Conservation (phyloP, 1,140 invertebrate genomes). For the Dreissena polymorpha region DNA sequence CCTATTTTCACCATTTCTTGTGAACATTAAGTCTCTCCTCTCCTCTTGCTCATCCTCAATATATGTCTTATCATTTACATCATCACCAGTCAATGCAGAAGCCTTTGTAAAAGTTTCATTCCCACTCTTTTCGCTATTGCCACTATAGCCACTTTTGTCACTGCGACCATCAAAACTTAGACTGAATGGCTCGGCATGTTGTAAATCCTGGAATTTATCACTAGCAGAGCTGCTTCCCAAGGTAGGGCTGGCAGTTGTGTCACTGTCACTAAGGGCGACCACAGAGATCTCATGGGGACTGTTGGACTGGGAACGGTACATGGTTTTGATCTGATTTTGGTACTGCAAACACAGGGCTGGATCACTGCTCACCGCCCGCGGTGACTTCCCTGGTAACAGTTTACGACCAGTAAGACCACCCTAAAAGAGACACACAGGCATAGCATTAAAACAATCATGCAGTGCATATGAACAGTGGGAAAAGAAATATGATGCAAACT, state of each 20-base stretch:
- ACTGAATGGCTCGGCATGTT: conserved; percentile 31
- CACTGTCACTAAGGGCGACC: conserved; percentile 58
- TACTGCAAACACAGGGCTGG: conserved; percentile 70
- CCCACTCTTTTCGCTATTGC: conserved; percentile 23
- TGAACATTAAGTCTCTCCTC: conserved; percentile 28
- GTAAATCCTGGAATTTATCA: conserved; percentile 46
- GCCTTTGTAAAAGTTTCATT: not conserved
- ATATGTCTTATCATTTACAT: conserved; percentile 48
- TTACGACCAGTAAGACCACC: conserved; percentile 63
- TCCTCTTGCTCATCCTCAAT: conserved; percentile 50
- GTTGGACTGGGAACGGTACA: conserved; percentile 64
- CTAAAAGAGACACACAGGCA: conserved; percentile 55
- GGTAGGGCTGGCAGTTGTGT: conserved; percentile 55
- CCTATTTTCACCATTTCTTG: conserved; percentile 57
- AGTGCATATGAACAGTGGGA: no score
- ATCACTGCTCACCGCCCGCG: conserved; percentile 55
- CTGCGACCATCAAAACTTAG: conserved; percentile 54
- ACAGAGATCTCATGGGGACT: conserved; percentile 42
- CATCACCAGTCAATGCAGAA: conserved; percentile 19
- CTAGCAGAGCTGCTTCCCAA: conserved; percentile 49
- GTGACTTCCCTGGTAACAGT: conserved; percentile 43
- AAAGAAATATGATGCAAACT: no score
- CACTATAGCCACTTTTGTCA: conserved; percentile 45
- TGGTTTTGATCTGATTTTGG: conserved; percentile 70
- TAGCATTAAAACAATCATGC: no score